Percentiles rank a stretch among this genome's conserved stretches.
Evolutionary conservation across 2,888 invertebrate species (phyloP).

Genomic region (Ommatoiulus sabulosus): DNA sequence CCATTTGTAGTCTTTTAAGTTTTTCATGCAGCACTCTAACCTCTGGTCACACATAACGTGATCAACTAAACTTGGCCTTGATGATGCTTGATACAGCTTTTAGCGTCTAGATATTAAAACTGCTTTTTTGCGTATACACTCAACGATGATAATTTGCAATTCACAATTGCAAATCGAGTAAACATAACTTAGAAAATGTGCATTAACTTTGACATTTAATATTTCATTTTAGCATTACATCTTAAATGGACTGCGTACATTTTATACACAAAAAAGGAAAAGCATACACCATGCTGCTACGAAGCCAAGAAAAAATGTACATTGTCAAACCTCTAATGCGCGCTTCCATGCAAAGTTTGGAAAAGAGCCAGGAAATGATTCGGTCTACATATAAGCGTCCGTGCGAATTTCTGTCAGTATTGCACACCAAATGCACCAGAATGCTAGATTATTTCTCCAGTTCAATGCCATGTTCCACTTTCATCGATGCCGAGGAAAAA

Average conservation of each 20-base stretch:
- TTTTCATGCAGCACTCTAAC: background rate
- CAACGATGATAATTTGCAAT: background rate
- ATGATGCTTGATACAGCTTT: background rate
- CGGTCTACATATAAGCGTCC: background rate
- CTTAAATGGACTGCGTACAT: conserved; percentile 3
- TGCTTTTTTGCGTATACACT: background rate
- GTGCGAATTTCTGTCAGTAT: background rate
- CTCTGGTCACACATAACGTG: background rate
- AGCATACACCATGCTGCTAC: background rate
- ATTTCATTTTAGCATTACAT: background rate
- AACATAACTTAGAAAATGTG: background rate
- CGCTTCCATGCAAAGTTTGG: background rate
- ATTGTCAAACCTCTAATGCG: conserved; percentile 1
- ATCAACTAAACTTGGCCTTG: background rate
- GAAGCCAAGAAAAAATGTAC: background rate
- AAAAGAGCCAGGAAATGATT: background rate
- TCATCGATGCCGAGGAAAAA: background rate
- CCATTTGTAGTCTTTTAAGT: too few species aligned
- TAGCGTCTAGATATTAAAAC: background rate
- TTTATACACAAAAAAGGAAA: background rate
- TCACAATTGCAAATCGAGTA: conserved; percentile 13
- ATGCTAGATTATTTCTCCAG: conserved; percentile 12
- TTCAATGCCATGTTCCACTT: conserved; percentile 40
- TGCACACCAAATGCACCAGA: conserved; percentile 16
- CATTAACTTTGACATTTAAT: conserved; percentile 43